Percentiles rank a stretch among this genome's conserved stretches.
phyloP scores from a whole-genome alignment of 53 echinoderm and acorn worm genomes.

The Crossaster papposus region DNA sequence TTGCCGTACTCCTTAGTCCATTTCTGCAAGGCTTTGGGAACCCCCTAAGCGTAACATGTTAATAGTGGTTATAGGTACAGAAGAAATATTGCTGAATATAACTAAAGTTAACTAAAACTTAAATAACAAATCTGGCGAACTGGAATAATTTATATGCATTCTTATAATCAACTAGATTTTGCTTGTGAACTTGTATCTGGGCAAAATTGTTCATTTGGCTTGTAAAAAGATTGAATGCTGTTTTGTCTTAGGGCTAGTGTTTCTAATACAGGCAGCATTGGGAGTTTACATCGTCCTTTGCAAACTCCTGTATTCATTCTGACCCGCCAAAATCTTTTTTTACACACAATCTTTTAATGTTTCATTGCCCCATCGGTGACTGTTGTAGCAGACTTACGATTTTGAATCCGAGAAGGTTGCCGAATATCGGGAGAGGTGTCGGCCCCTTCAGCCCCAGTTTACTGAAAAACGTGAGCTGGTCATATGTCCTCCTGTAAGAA shows the following conservation, averaged over 20 bases:
- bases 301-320: no score
- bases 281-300: no score
- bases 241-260: no score
- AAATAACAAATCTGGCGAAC: not conserved
- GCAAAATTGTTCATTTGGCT: no score
- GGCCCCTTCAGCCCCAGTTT: constrained; percentile 47
- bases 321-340: no score
- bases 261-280: no score
- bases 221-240: no score
- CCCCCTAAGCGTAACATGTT: not conserved
- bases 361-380: no score
- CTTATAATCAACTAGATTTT: no score
- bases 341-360: no score
- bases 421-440: constrained; percentile 44
- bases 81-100: not conserved
- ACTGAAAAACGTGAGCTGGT: constrained; percentile 14
- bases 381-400: constrained; percentile 1
- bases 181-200: no score
- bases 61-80: not conserved
- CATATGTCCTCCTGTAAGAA: constrained; percentile 11
- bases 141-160: no score
- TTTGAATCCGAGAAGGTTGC: constrained; percentile 19
- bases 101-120: not conserved
- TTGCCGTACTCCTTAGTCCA: constrained; percentile 49
- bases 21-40: constrained; percentile 19